phyloP scores from a whole-genome alignment of 2,888 invertebrate species.

The Lochmaea crataegi region DNA sequence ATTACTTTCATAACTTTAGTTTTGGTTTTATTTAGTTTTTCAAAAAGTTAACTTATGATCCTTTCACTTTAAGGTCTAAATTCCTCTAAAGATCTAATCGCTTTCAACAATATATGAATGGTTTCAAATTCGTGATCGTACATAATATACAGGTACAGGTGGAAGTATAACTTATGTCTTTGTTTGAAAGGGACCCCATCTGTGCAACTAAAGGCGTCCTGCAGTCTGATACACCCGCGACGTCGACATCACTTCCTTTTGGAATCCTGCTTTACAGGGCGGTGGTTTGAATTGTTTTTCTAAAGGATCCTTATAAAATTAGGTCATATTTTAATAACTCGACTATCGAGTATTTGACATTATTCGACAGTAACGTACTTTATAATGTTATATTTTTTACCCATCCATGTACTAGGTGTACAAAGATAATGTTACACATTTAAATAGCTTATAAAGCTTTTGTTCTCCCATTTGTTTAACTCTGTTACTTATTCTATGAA shows the following conservation, averaged over 20 bases:
- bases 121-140: conserved; percentile 3
- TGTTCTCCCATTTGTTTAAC: too few relatives aligned
- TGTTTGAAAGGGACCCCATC: not conserved
- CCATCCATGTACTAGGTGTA: too few relatives aligned
- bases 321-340: not conserved
- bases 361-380: too few relatives aligned
- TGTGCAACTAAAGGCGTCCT: conserved; percentile 7
- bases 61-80: not conserved
- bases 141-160: conserved; percentile 14
- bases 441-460: too few relatives aligned
- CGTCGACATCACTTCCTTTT: conserved; percentile 18
- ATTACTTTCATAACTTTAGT: too few relatives aligned
- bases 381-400: too few relatives aligned
- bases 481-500: too few relatives aligned
- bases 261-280: not conserved
- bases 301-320: not conserved
- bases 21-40: too few relatives aligned
- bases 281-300: not conserved
- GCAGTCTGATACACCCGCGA: conserved; percentile 15
- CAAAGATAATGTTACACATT: too few relatives aligned
- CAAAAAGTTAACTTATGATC: not conserved
- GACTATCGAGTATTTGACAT: not conserved
- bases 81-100: not conserved
- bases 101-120: not conserved
- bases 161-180: conserved; percentile 7